A percentile compares a stretch with the other conserved stretches of the same genome.
These are phyloP conservation scores for Triplophysa rosa DNA, from an alignment of 2,113 vertebrate genomes.

Conservation along the genomic window DNA sequence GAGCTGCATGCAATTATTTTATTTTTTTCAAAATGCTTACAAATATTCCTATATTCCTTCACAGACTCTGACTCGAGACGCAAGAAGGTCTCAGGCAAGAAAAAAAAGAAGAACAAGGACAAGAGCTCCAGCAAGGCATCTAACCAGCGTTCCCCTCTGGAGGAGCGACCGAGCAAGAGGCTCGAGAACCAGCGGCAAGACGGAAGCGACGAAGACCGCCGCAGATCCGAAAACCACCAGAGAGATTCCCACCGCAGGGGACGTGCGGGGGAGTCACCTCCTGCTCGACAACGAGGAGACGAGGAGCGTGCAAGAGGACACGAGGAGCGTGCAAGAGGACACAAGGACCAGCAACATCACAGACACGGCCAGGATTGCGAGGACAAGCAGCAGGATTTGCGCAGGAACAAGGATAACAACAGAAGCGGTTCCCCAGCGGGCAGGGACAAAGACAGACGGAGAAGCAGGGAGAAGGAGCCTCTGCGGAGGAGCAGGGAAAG, in stretches of 20 bases:
- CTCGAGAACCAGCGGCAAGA: slow-evolving; percentile 57
- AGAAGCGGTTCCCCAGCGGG: slow-evolving; percentile 67
- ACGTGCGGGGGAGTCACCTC: not conserved
- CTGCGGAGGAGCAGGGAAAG: slow-evolving; percentile 64
- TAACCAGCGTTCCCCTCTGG: slow-evolving; percentile 65
- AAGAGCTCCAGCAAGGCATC: slow-evolving; percentile 65
- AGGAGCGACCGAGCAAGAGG: slow-evolving; percentile 66
- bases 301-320: slow-evolving; percentile 32
- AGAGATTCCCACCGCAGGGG: slow-evolving; percentile 3
- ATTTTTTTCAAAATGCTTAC: not conserved
- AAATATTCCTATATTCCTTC: not conserved
- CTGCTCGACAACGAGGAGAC: slow-evolving; percentile 14
- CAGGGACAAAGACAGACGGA: slow-evolving; percentile 59
- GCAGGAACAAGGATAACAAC: slow-evolving; percentile 65
- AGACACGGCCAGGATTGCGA: slow-evolving; percentile 36
- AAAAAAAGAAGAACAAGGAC: slow-evolving; percentile 67
- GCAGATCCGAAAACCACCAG: slow-evolving; percentile 43
- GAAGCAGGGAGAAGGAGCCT: slow-evolving; percentile 66
- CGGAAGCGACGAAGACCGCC: slow-evolving; percentile 41
- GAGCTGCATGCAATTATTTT: too few species aligned
- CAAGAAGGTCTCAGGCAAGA: slow-evolving; percentile 59
- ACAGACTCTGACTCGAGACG: slow-evolving; percentile 62
- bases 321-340: slow-evolving; percentile 24
- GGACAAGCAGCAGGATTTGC: slow-evolving; percentile 62
- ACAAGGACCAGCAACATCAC: not conserved